These are phyloP conservation scores for Cryptocephalus moraei DNA, from an alignment of 2,888 invertebrate genomes.

Conservation along the genomic window DNA sequence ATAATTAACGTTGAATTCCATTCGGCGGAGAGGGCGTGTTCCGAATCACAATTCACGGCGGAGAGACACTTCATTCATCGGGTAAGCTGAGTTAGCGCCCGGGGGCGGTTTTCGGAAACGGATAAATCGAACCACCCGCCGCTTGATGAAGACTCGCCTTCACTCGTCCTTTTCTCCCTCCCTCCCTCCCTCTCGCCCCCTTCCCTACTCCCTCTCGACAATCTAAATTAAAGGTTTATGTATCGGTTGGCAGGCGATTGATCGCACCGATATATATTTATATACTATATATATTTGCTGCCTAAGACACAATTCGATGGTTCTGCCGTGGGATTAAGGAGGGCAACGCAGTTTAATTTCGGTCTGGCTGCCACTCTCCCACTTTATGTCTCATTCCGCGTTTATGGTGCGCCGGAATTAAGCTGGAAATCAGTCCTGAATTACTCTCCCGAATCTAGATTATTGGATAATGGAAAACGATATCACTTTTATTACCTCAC, in stretches of 20 bases:
- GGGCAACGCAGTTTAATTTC: conserved; percentile 1
- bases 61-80: conserved; percentile 21
- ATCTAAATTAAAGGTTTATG: conserved; percentile 12
- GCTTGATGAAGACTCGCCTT: conserved; percentile 6
- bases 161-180: too few relatives aligned
- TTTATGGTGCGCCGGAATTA: too few relatives aligned
- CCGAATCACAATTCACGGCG: conserved; percentile 19
- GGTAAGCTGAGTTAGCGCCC: conserved; percentile 10
- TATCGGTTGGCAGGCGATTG: conserved; percentile 9
- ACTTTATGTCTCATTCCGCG: too few relatives aligned
- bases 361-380: neutral
- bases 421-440: too few relatives aligned
- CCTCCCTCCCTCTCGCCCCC: conserved; percentile 4
- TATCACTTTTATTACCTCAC: too few relatives aligned
- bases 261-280: conserved; percentile 10
- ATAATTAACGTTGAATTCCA: too few relatives aligned
- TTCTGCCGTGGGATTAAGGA: neutral
- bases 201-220: conserved; percentile 4
- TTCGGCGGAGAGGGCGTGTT: conserved; percentile 10
- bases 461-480: too few relatives aligned
- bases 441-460: too few relatives aligned
- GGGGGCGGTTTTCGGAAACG: conserved; percentile 12
- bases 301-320: neutral
- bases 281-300: neutral
- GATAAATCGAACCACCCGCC: conserved; percentile 12